These are phyloP conservation scores for Florisuga fusca DNA, from an alignment of 2,797 vertebrate species.

Conservation along the genomic window DNA sequence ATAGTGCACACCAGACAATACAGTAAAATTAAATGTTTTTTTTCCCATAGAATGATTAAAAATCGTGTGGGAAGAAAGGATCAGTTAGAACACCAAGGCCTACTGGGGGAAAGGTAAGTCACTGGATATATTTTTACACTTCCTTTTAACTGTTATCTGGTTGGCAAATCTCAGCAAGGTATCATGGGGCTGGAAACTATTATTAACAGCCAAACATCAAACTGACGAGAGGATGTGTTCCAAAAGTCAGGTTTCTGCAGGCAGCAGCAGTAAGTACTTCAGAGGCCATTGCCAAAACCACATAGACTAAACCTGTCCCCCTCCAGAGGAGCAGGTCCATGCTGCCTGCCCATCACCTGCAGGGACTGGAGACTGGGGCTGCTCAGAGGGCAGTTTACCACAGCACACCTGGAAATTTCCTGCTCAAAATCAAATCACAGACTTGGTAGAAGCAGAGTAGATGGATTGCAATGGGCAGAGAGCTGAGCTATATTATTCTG, in stretches of 20 bases:
- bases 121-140: not conserved
- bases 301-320: not conserved
- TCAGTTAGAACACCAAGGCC: not conserved
- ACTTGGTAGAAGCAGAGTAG: not conserved
- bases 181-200: constrained; percentile 25
- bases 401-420: constrained; percentile 32
- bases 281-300: not conserved
- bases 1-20: not conserved
- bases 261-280: not conserved
- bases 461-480: not conserved
- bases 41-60: not conserved
- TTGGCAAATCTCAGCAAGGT: constrained; percentile 23
- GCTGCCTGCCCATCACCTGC: too few species aligned
- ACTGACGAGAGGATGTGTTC: not conserved
- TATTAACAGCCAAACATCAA: not conserved
- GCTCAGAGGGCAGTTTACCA: not conserved
- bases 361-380: not conserved
- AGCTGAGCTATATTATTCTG: not conserved
- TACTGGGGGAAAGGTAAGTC: not conserved
- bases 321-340: not conserved
- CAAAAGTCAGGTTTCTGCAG: constrained; percentile 64
- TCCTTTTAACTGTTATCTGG: constrained; percentile 19
- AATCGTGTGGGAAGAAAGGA: not conserved
- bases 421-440: not conserved
- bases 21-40: not conserved